These are phyloP conservation scores for Aptenodytes patagonicus DNA, from an alignment of 2,113 vertebrate genomes.

Conservation along the genomic window DNA sequence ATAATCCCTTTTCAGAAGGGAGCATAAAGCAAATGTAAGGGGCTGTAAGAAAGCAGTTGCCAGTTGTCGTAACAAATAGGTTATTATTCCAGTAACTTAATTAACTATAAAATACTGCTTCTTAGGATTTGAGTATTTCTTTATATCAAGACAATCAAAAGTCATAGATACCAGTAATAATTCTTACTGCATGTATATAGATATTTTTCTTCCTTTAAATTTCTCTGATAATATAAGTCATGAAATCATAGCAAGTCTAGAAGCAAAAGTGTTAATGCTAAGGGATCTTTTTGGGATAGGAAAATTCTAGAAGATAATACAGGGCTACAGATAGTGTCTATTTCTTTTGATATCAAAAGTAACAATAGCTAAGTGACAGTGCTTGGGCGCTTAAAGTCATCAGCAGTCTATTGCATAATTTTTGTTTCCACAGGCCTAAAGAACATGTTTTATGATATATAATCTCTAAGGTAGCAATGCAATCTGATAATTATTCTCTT, in stretches of 20 bases:
- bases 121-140: neutral
- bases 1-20: neutral
- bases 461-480: neutral
- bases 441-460: neutral
- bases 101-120: neutral
- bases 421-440: neutral
- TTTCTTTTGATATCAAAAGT: neutral
- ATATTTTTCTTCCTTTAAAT: neutral
- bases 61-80: neutral
- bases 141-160: neutral
- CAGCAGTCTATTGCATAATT: neutral
- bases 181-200: neutral
- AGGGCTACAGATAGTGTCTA: neutral
- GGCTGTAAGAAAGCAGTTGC: neutral
- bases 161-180: neutral
- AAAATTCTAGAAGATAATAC: neutral
- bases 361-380: neutral
- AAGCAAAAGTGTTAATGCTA: neutral
- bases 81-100: neutral
- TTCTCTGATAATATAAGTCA: neutral
- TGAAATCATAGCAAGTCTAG: neutral
- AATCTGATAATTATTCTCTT: neutral
- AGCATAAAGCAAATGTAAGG: neutral
- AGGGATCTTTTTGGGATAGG: neutral
- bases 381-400: neutral